Base-by-base conservation (phyloP, 92 coral and sea anemone genomes). In the Umimayanthus chanpuru region DNA sequence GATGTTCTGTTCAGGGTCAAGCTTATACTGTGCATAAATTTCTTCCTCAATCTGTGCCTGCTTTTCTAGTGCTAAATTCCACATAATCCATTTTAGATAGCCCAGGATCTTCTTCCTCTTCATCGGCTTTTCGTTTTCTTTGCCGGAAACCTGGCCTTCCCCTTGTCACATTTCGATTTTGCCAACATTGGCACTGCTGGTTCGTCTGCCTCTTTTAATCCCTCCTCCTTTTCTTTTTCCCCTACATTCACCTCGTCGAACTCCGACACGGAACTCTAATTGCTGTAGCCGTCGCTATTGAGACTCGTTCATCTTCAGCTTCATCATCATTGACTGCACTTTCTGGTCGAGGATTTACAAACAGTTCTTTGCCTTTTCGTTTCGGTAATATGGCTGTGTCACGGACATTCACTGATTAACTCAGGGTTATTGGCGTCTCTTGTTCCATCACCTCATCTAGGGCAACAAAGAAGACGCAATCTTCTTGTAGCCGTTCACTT, bases 401-500 rank as follows among this genome's bases (percentile, higher is more conserved):
- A 30, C n/a, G 73, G 76, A 72, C 2, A 72, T 72, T 72, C 40
- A 72, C n/a, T n/a, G n/a, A n/a, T 72, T 28, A 72, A 72, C 76
- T 72, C 76, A 72, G 40, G 40, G 76, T 71, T 71, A 39, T 71
- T 26, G 76, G 76, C 40, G 76, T 72, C 76, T 28, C 76, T 72
- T 72, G 76, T 72, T 72, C 76, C 76, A 72, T 72, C 76, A 72
- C 76, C 76, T 72, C 76, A 72, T 72, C 40, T 26, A 72, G 76
- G 2, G 40, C 76, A 72, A 6, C 40, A 30, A 72, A 26, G 43
- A 75, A 75, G 16, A 75, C 55, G 55, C 55, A 40, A 75, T 75
- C 53, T 75, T 75, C 79, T 75, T 75, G 44, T 75, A 38, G 79
- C 79, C 79, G 79, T 75, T 75, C n/a, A n/a, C n/a, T n/a, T n/a